phyloP scores from a whole-genome alignment of 1,140 invertebrate genomes.

The Aphidius ervi region DNA sequence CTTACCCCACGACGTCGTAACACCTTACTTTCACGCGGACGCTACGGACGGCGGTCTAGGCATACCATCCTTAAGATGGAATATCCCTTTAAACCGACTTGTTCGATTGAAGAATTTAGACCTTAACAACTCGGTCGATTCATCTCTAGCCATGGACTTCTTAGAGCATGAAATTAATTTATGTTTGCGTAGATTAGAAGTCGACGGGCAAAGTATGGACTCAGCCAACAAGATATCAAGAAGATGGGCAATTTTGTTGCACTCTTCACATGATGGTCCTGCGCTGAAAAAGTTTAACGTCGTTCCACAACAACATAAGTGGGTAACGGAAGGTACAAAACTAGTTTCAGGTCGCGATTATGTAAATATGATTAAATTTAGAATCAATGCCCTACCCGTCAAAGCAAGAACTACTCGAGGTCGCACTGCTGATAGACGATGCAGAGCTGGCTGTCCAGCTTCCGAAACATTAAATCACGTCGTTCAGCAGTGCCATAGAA shows the following conservation, averaged over 20 bases:
- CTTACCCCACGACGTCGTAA: conserved; percentile 29
- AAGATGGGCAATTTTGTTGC: not conserved
- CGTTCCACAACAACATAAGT: conserved; percentile 23
- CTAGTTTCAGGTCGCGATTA: conserved; percentile 23
- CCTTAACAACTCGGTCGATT: not conserved
- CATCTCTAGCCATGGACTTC: conserved; percentile 56
- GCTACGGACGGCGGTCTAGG: conserved; percentile 20
- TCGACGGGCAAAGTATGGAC: too few relatives aligned
- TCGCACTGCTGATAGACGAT: conserved; percentile 2
- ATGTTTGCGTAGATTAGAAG: not conserved
- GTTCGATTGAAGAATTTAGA: not conserved
- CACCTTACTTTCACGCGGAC: conserved; percentile 35
- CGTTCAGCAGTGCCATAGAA: conserved; percentile 19
- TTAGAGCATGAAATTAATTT: conserved; percentile 55
- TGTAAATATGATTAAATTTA: conserved; percentile 20
- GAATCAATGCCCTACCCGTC: conserved; percentile 27
- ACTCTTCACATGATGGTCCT: conserved; percentile 18
- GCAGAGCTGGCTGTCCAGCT: conserved; percentile 26
- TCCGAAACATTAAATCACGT: conserved; percentile 14
- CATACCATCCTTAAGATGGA: conserved; percentile 26
- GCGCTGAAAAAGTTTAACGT: conserved; percentile 18
- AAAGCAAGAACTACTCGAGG: conserved; percentile 26
- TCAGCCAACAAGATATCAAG: too few relatives aligned
- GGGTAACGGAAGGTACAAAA: conserved; percentile 22
- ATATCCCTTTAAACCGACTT: conserved; percentile 15